Conservation (phyloP, 1,140 invertebrate genomes). For the Caenorhabditis tropicalis region DNA sequence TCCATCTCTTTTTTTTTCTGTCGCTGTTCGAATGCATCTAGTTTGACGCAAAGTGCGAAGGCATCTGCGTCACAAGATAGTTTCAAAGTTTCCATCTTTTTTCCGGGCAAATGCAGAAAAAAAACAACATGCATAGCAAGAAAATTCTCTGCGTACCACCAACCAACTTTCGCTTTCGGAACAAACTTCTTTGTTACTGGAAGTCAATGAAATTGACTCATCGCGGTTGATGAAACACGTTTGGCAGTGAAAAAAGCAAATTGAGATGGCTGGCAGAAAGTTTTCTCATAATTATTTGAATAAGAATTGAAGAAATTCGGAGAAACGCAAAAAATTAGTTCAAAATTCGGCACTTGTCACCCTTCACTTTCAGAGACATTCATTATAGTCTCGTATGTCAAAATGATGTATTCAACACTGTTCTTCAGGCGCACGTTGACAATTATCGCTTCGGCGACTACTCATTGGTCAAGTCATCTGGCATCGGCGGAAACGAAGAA, state of each 20-base stretch:
- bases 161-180: slow-evolving; percentile 23
- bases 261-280: not conserved
- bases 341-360: not conserved
- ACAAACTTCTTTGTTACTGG: slow-evolving; percentile 8
- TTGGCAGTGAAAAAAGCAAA: not conserved
- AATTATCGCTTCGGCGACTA: slow-evolving; percentile 61
- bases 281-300: not conserved
- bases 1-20: not conserved
- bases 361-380: not conserved
- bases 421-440: slow-evolving; percentile 55
- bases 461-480: slow-evolving; percentile 56
- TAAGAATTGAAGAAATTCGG: not conserved
- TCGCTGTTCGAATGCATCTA: not conserved
- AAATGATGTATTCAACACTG: not conserved
- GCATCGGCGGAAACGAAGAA: slow-evolving; percentile 57
- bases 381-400: not conserved
- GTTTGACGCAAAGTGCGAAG: slow-evolving; percentile 17
- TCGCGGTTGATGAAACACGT: slow-evolving; percentile 23
- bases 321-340: not conserved
- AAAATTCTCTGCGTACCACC: slow-evolving; percentile 26
- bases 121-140: slow-evolving; percentile 16
- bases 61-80: slow-evolving; percentile 30
- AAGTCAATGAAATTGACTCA: slow-evolving; percentile 24
- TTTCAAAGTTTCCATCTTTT: not conserved
- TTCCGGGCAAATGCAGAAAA: not conserved